These are phyloP conservation scores for Corella eumyota DNA, from an alignment of 23 tunicate genomes.

Conservation along the genomic window DNA sequence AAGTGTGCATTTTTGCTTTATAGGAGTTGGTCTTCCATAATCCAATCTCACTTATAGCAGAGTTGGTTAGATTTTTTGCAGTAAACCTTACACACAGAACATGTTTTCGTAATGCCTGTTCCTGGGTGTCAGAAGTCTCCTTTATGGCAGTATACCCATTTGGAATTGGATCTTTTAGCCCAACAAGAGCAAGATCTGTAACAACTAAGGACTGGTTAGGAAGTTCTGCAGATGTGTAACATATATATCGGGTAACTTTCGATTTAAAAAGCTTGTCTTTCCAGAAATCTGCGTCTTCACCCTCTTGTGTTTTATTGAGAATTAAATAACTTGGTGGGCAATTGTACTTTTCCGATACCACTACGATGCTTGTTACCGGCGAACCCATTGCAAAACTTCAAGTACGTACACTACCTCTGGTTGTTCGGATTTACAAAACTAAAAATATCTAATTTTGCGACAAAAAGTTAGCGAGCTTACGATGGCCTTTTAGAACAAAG, in stretches of 20 bases:
- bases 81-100: slow-evolving; percentile 33
- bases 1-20: slow-evolving; percentile 31
- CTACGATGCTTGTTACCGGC: slow-evolving; percentile 41
- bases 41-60: slow-evolving; percentile 42
- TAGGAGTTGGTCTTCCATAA: slow-evolving; percentile 23
- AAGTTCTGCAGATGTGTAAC: slow-evolving; percentile 39
- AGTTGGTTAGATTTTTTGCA: slow-evolving; percentile 21
- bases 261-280: slow-evolving; percentile 62
- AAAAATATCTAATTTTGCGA: no score
- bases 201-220: slow-evolving; percentile 23
- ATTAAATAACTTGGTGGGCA: slow-evolving; percentile 52
- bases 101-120: slow-evolving; percentile 67
- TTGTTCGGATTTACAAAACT: no score
- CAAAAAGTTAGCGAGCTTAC: no score
- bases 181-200: slow-evolving; percentile 59
- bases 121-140: slow-evolving; percentile 60
- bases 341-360: slow-evolving; percentile 26
- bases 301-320: slow-evolving; percentile 52
- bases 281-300: slow-evolving; percentile 90
- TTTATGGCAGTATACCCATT: slow-evolving; percentile 49
- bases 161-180: slow-evolving; percentile 63
- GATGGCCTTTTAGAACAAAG: no score
- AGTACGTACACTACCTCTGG: no score
- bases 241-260: slow-evolving; percentile 54
- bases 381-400: no score